These are phyloP conservation scores for Polydrusus pterygomalis DNA, from an alignment of 2,888 invertebrate species.

Conservation along the genomic window DNA sequence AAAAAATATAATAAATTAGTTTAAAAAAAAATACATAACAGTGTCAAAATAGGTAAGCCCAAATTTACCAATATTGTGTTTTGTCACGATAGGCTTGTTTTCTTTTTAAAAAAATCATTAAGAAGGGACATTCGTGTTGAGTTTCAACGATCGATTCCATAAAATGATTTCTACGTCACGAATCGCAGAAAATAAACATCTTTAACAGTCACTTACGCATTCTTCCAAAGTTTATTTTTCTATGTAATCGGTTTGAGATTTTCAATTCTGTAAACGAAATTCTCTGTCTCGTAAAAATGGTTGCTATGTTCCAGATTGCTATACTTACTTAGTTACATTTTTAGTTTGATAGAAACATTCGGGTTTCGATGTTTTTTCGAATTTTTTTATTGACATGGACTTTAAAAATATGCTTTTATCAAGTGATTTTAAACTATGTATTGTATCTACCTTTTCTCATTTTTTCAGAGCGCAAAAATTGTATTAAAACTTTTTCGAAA, in stretches of 20 bases:
- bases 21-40: too few relatives aligned
- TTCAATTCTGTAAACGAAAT: background rate
- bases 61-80: background rate
- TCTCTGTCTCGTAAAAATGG: constrained; percentile 2
- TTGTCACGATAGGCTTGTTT: constrained; percentile 4
- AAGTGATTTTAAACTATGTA: too few relatives aligned
- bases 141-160: background rate
- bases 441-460: too few relatives aligned
- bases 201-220: constrained; percentile 11
- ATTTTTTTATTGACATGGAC: too few relatives aligned
- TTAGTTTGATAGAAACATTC: too few relatives aligned
- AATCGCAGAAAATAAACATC: constrained; percentile 12
- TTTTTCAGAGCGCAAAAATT: too few relatives aligned
- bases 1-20: too few relatives aligned
- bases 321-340: background rate
- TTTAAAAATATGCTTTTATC: too few relatives aligned
- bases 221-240: constrained; percentile 27
- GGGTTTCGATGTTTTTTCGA: too few relatives aligned
- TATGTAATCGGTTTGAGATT: background rate
- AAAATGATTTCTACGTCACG: background rate
- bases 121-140: background rate
- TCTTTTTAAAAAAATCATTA: background rate
- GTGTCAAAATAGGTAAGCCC: too few relatives aligned
- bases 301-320: background rate
- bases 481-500: too few relatives aligned